These are phyloP conservation scores for Ophion costatus DNA, from an alignment of 2,888 invertebrate genomes.

Conservation along the genomic window DNA sequence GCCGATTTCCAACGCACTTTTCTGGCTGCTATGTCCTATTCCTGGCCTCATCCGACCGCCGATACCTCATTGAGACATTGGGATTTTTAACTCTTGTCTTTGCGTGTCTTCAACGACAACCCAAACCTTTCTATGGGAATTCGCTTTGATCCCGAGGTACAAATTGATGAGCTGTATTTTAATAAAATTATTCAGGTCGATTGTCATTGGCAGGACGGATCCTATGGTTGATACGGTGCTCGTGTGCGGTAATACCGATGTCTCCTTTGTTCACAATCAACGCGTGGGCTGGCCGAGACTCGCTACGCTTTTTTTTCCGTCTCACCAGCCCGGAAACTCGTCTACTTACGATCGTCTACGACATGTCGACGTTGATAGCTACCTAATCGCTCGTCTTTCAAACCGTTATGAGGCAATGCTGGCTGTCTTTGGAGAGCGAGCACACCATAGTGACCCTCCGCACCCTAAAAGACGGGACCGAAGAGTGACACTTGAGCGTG, in stretches of 20 bases:
- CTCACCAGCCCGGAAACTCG: not conserved
- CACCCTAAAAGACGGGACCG: not conserved
- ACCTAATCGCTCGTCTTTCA: conserved; percentile 29
- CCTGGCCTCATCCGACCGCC: not conserved
- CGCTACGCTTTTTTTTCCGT: not conserved
- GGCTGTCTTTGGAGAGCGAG: not conserved
- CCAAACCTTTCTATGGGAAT: not conserved
- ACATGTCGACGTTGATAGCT: not conserved
- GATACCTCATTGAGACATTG: not conserved
- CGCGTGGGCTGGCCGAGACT: not conserved
- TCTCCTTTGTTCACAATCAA: not conserved
- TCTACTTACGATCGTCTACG: conserved; percentile 1
- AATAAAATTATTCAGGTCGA: not conserved
- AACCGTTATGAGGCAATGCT: not conserved
- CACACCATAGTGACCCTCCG: not conserved
- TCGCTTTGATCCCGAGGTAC: not conserved
- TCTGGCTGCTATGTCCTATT: not conserved
- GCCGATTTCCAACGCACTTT: not conserved
- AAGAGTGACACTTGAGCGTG: not conserved
- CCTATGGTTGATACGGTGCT: not conserved
- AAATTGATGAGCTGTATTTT: not conserved
- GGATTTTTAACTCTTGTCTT: not conserved
- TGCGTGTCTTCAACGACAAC: not conserved
- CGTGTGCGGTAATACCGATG: not conserved
- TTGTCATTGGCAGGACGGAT: not conserved